Evolutionary conservation across 2,113 vertebrate species (phyloP).

Genomic region (Leptodactylus fuscus): DNA sequence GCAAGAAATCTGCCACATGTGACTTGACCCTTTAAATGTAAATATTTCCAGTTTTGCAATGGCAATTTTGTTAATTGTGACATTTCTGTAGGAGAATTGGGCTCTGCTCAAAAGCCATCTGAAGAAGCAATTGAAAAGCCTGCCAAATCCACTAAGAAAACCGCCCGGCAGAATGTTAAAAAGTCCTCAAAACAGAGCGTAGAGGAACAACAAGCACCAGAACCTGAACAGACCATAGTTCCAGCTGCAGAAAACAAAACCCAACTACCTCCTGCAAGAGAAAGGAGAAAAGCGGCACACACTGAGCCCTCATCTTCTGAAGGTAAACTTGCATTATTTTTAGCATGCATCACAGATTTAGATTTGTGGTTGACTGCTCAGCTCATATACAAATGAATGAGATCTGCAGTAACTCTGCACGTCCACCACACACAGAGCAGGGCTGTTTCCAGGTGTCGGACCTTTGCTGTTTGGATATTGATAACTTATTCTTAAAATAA

Average conservation of each 20-base stretch:
- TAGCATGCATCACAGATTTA: no score
- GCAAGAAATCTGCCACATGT: no score
- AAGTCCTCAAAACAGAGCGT: not conserved
- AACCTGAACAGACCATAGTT: not conserved
- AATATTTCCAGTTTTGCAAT: no score
- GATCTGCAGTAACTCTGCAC: no score
- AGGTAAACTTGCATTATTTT: constrained; percentile 22
- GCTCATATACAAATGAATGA: no score
- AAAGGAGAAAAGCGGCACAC: not conserved
- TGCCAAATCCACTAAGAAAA: not conserved
- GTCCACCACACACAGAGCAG: no score
- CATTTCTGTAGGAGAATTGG: not conserved
- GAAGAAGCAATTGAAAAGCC: not conserved
- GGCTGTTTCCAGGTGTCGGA: no score
- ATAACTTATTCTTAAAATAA: no score
- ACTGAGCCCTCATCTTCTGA: not conserved
- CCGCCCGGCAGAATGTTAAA: not conserved
- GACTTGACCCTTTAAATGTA: no score
- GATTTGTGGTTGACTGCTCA: no score
- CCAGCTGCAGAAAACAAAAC: not conserved
- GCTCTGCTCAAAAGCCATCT: not conserved
- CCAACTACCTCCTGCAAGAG: not conserved
- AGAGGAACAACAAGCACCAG: not conserved
- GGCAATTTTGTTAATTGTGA: no score
- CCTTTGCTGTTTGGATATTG: no score